Evolutionary conservation across 2,797 vertebrate genomes (phyloP).

Genomic region (Triplophysa yarkandensis): DNA sequence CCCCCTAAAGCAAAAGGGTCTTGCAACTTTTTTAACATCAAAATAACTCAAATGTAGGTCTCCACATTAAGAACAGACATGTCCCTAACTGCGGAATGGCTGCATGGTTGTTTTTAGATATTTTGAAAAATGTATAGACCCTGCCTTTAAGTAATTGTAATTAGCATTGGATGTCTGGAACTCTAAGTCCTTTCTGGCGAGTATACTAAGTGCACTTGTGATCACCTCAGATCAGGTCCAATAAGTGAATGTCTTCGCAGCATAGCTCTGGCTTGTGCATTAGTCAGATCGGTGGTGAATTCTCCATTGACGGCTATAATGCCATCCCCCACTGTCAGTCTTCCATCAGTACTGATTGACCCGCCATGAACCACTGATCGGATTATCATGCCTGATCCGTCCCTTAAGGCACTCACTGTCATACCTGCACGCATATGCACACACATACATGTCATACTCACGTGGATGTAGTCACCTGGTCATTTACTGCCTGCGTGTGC

Average conservation of each 20-base stretch:
- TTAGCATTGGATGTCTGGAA: not conserved
- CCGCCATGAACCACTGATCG: slow-evolving; percentile 90
- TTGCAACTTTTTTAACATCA: no score
- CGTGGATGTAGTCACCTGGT: slow-evolving; percentile 1
- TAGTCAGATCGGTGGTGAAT: slow-evolving; percentile 82
- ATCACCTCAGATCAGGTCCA: slow-evolving; percentile 90
- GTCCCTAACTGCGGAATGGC: no score
- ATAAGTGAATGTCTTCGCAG: slow-evolving; percentile 91
- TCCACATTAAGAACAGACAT: no score
- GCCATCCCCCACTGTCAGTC: slow-evolving; percentile 87
- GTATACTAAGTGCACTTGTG: slow-evolving; percentile 7
- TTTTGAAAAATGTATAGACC: no score
- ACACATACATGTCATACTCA: slow-evolving; percentile 13
- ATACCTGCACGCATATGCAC: slow-evolving; percentile 78
- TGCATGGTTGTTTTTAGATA: no score
- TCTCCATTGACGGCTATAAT: slow-evolving; percentile 93
- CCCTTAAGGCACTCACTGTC: slow-evolving; percentile 92
- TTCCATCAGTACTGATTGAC: slow-evolving; percentile 89
- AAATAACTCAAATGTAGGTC: no score
- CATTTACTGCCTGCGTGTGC: not conserved
- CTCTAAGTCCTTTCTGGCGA: not conserved
- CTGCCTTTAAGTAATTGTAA: no score
- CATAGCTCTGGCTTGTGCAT: slow-evolving; percentile 87
- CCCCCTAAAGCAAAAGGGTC: no score
- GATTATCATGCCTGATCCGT: slow-evolving; percentile 91